phyloP scores from a whole-genome alignment of 2,113 vertebrate species.

The Sisor rabdophorus region DNA sequence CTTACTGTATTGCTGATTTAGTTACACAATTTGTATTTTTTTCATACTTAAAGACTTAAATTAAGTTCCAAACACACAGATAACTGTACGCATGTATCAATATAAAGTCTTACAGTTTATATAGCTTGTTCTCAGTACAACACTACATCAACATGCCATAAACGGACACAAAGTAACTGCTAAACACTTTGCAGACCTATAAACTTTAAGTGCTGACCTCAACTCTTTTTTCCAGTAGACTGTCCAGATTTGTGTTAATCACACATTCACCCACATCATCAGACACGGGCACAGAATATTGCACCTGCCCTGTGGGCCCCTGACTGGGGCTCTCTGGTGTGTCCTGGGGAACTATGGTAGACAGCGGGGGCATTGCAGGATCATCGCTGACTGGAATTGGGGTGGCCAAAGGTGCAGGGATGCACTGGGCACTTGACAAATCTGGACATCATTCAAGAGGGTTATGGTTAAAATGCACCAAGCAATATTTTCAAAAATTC shows the following conservation, averaged over 20 bases:
- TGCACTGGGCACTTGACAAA: slow-evolving; percentile 72
- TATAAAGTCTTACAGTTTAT: no score
- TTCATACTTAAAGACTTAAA: no score
- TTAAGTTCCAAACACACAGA: not conserved
- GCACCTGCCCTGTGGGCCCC: slow-evolving; percentile 68
- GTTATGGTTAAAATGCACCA: not conserved
- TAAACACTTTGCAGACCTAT: not conserved
- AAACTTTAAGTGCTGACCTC: slow-evolving; percentile 56
- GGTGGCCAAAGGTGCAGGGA: slow-evolving; percentile 74
- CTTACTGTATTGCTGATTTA: not conserved
- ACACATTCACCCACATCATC: slow-evolving; percentile 89
- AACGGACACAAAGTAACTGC: not conserved
- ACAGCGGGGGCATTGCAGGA: slow-evolving; percentile 62
- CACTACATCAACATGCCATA: no score
- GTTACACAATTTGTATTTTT: not conserved
- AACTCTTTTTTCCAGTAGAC: slow-evolving; percentile 81
- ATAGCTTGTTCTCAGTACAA: not conserved
- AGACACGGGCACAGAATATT: slow-evolving; percentile 75
- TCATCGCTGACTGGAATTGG: slow-evolving; percentile 76
- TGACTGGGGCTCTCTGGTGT: slow-evolving; percentile 73
- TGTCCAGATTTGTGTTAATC: slow-evolving; percentile 85
- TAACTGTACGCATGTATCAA: no score
- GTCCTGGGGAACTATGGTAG: slow-evolving; percentile 59
- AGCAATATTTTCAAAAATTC: not conserved
- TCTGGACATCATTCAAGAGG: slow-evolving; percentile 43